These are phyloP conservation scores for Gandaritis pyraliata DNA, from an alignment of 2,888 invertebrate species.

Conservation along the genomic window DNA sequence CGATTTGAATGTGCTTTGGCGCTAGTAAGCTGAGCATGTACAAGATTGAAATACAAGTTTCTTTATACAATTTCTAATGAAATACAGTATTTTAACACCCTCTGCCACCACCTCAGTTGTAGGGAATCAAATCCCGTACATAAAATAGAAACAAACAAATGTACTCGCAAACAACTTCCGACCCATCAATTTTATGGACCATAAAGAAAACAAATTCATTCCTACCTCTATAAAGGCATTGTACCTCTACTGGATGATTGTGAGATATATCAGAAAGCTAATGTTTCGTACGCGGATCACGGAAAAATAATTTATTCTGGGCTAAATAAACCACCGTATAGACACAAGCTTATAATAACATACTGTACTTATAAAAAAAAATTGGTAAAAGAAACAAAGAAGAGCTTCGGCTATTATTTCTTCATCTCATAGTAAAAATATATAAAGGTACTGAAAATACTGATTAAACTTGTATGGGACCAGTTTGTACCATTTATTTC, in stretches of 20 bases:
- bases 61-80: no score
- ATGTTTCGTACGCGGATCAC: slow-evolving; percentile 29
- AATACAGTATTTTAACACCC: neutral
- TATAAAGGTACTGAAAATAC: no score
- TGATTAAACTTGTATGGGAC: no score
- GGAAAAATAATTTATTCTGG: slow-evolving; percentile 24
- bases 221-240: slow-evolving; percentile 40
- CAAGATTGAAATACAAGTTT: neutral
- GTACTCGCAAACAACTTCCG: slow-evolving; percentile 41
- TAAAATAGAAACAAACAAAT: slow-evolving; percentile 44
- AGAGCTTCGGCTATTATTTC: no score
- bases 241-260: slow-evolving; percentile 30
- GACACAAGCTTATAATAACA: neutral
- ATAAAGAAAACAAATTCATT: slow-evolving; percentile 47
- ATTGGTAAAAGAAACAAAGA: no score
- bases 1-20: no score
- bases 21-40: no score
- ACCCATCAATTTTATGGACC: slow-evolving; percentile 45
- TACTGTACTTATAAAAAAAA: neutral
- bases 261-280: slow-evolving; percentile 30
- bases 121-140: slow-evolving; percentile 37
- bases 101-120: slow-evolving; percentile 28
- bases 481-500: no score
- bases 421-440: no score
- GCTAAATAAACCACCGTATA: slow-evolving; percentile 18